Conservation (phyloP, 2,888 invertebrate species). For the Bellardia bayeri region DNA sequence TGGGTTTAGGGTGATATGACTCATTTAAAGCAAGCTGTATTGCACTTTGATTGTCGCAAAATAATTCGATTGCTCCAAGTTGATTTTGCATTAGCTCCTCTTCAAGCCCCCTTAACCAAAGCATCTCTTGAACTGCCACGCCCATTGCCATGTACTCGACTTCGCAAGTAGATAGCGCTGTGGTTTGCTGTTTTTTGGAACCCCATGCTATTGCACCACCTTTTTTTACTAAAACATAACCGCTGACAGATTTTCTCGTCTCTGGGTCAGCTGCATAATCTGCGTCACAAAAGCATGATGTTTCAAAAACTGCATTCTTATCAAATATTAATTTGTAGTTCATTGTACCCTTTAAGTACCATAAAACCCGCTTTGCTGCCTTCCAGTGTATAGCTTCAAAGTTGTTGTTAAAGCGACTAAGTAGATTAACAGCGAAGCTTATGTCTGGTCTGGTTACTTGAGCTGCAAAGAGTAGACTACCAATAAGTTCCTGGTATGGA, state of each 20-base stretch:
- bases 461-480: conserved; percentile 15
- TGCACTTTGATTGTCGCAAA: no score
- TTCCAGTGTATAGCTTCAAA: conserved; percentile 14
- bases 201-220: conserved; percentile 50
- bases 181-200: conserved; percentile 37
- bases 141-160: conserved; percentile 46
- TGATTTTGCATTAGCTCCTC: conserved; percentile 6
- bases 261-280: conserved; percentile 63
- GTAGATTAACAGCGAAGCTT: conserved; percentile 4
- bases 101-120: neutral
- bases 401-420: conserved; percentile 42
- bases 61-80: no score
- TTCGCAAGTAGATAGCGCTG: conserved; percentile 42
- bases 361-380: conserved; percentile 49
- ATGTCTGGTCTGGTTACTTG: conserved; percentile 35
- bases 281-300: conserved; percentile 74
- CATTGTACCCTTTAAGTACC: conserved; percentile 41
- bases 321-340: conserved; percentile 25
- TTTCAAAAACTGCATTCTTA: conserved; percentile 83
- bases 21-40: no score
- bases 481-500: conserved; percentile 27
- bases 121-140: conserved; percentile 19
- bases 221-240: conserved; percentile 41
- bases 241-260: conserved; percentile 39
- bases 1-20: no score